Base-by-base conservation (phyloP, 1,140 invertebrate species). In the Drosophila ananassae region DNA sequence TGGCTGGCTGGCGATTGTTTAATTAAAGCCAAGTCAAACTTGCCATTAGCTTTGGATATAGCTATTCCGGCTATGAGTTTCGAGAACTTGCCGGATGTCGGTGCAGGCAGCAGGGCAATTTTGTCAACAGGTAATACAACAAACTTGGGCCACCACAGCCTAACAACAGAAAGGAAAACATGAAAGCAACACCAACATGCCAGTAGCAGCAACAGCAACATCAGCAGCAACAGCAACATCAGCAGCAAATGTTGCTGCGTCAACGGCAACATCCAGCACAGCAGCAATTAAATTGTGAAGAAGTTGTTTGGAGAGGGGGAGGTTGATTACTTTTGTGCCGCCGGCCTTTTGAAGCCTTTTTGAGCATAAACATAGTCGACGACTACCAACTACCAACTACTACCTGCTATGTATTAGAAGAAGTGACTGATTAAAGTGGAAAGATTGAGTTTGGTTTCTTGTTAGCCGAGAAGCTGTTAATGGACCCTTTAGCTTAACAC, bases 101-200 rank as follows among this genome's bases (percentile, higher is more conserved):
- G 17, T 63, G 62, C 60, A 62, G 76, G 58, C 72, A 53, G 60
- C 73, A 48, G 50, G 41, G 68, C 62, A 75, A 57, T 77, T 60
- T 69, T 85, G 77, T 81, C 81, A 83, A 79, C 79, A 83, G 79
- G 79, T 83, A 83, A 63, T 51, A 83, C 79, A 85, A 85, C 82
- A 85, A 81, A 78, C 73, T 81, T 81, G 77, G 59, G 63, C 52
- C 68, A 69, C 61, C 59, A 73, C 72, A 66, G 54, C 59, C 59
- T 5, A 44, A 44, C 41, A 5, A 76, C 41, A 17, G 13, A 44
- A 44, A 44, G n/a, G 17, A 17, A 52, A 72, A 30, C 41, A 57
- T 8, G 32, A 44, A 21, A 44, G 41, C 41, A 17, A 21, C 34
- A 60, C 17, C 17, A 17, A 17, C 17, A 17, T 17, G 17, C 0